Evolutionary conservation across 1,140 invertebrate genomes (phyloP), one percentile per base, ranked within the genome.

Genomic region (Orussus abietinus): DNA sequence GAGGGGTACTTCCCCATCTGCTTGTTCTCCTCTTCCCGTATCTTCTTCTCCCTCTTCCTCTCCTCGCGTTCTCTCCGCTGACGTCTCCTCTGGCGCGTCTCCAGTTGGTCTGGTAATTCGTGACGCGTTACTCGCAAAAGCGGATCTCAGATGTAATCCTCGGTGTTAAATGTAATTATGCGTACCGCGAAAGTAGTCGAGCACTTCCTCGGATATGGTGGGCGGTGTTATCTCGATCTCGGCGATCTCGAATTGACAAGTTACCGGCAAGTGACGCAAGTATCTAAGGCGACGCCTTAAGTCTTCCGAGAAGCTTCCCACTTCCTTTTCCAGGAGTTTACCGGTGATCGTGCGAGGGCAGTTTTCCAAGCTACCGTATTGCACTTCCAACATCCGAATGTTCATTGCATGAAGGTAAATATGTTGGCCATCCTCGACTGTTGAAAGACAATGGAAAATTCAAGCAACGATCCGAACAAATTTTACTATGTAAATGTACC

Each of bases 401-500:
- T 98, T 97, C 48, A 98, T 66, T 3, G 89, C 83, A 74, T 96
- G 89, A 31, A 98, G 68, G 67, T 92, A 98, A 17, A 96, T 82
- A 61, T 93, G 87, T 66, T 96, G 92, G 1, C 93, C 93, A 75
- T 95, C 91, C 21, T 78, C 75, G 41, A 86, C 88, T 89, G 53
- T 26, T n/a, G n/a, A n/a, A n/a, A n/a, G n/a, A n/a, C n/a, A n/a
- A n/a, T n/a, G n/a, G n/a, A n/a, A n/a, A n/a, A n/a, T n/a, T n/a
- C n/a, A n/a, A n/a, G n/a, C n/a, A n/a, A n/a, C n/a, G n/a, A n/a
- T n/a, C n/a, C n/a, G n/a, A n/a, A n/a, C n/a, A n/a, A n/a, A n/a
- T n/a, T n/a, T n/a, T n/a, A n/a, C n/a, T n/a, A n/a, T n/a, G n/a
- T n/a, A n/a, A n/a, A n/a, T n/a, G n/a, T n/a, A n/a, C n/a, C n/a